Evolutionary conservation across 1,140 invertebrate genomes (phyloP), one percentile per base, ranked within the genome.

Genomic region (Pachyrhynchus sulphureomaculatus): DNA sequence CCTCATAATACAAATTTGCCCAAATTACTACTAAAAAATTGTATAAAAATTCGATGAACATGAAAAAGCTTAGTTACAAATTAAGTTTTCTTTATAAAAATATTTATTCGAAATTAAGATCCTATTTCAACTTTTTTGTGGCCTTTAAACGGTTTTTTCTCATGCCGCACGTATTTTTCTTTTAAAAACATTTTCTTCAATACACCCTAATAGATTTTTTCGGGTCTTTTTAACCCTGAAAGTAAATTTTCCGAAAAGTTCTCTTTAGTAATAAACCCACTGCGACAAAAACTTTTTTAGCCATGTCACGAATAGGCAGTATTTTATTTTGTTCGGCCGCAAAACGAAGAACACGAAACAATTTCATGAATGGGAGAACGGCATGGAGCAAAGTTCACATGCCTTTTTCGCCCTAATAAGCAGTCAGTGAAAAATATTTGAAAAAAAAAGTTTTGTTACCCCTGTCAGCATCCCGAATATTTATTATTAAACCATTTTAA

Each of bases 261-360:
- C 51, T 42, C 23, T n/a, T 36, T 13, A 54, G 51, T 54, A 54
- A 54, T 54, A 54, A 54, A 54, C 51, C 23, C 34, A 54, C 51
- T 54, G 51, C 51, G 51, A 54, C 51, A 54, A 42, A 54, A 54
- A 54, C 34, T 54, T 54, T 29, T 53, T 54, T 54, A 4, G 51
- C 51, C 39, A 54, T 54, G 51, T 54, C 51, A 54, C 51, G 51
- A 23, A 36, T 54, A 41, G 51, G 51, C 51, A 54, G 51, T 54
- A 54, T 54, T 54, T 54, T 54, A 54, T 54, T 54, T 54, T 54
- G 36, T 17, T 36, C 39, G 51, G 41, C 51, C 51, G 36, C 51
- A 54, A 54, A 54, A 54, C 51, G 51, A 54, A 54, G 51, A 54
- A 41, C 51, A 54, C 51, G 51, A 42, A 54, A 54, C 51, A 54